A percentile compares a stretch with the other conserved stretches of the same genome.
phyloP scores from a whole-genome alignment of 2,797 vertebrate species.

The Syngnathus acus region DNA sequence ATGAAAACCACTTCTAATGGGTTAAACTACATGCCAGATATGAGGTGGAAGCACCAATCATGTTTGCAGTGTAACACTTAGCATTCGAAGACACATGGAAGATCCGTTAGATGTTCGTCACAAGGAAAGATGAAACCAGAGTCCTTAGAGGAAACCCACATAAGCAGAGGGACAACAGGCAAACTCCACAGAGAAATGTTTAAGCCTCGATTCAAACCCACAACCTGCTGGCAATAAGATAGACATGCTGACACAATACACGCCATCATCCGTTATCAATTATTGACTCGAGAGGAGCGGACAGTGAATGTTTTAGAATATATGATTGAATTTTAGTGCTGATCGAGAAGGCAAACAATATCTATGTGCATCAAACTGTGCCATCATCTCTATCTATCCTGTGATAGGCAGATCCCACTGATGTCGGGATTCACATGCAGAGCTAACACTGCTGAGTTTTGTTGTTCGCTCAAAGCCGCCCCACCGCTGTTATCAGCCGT shows the following conservation, averaged over 20 bases:
- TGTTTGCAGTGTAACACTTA: not conserved
- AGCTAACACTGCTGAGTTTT: constrained; percentile 38
- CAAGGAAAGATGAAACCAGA: not conserved
- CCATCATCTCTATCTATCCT: constrained; percentile 4
- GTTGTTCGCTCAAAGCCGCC: constrained; percentile 13
- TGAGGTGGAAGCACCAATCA: constrained; percentile 4
- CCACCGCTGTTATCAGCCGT: constrained; percentile 55
- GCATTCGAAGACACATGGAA: not conserved
- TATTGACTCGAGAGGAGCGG: too few species aligned
- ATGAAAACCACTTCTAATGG: constrained; percentile 30
- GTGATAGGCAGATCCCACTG: constrained; percentile 15
- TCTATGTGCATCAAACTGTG: constrained; percentile 3
- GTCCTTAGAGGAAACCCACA: not conserved
- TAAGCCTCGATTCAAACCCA: not conserved
- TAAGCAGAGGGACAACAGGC: not conserved
- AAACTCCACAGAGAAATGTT: not conserved
- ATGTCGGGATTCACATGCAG: constrained; percentile 59
- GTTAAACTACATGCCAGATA: constrained; percentile 36
- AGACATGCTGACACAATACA: not conserved
- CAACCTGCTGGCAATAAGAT: not conserved
- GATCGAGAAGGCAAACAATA: not conserved
- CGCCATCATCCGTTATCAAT: not conserved
- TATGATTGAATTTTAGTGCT: too few species aligned
- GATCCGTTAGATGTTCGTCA: not conserved
- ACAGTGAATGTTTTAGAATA: too few species aligned